These are phyloP conservation scores for Mus spicilegus DNA, from an alignment of 2,113 vertebrate genomes.

Conservation along the genomic window DNA sequence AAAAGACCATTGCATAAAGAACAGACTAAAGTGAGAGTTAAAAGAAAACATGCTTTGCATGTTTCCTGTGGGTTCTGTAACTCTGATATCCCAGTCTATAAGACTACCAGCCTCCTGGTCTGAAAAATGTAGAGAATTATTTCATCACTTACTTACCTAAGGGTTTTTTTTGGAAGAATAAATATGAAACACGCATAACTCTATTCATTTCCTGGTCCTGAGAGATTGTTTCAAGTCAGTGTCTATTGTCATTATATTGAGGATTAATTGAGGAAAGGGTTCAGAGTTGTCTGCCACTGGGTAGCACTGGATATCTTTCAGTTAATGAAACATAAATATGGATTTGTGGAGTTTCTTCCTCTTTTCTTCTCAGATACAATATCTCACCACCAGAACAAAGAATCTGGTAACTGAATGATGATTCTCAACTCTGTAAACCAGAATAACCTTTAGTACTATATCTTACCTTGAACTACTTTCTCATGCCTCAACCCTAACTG, in stretches of 20 bases:
- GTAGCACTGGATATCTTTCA: not conserved
- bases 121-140: conserved; percentile 4
- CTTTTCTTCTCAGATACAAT: not conserved
- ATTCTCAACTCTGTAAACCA: not conserved
- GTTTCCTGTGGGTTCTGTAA: not conserved
- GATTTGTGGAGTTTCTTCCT: not conserved
- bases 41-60: not conserved
- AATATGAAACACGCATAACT: not conserved
- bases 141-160: not conserved
- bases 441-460: not conserved
- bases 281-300: not conserved
- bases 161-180: not conserved
- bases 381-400: not conserved
- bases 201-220: not conserved
- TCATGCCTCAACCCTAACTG: not conserved
- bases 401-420: not conserved
- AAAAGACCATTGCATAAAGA: not conserved
- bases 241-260: not conserved
- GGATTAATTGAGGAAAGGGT: not conserved
- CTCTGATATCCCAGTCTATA: not conserved
- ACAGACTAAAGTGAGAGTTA: not conserved
- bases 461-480: not conserved
- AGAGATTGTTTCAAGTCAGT: not conserved
- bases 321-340: not conserved
- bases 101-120: not conserved